These are phyloP conservation scores for Ptilonorhynchus violaceus DNA, from an alignment of 2,113 vertebrate species.

Conservation along the genomic window DNA sequence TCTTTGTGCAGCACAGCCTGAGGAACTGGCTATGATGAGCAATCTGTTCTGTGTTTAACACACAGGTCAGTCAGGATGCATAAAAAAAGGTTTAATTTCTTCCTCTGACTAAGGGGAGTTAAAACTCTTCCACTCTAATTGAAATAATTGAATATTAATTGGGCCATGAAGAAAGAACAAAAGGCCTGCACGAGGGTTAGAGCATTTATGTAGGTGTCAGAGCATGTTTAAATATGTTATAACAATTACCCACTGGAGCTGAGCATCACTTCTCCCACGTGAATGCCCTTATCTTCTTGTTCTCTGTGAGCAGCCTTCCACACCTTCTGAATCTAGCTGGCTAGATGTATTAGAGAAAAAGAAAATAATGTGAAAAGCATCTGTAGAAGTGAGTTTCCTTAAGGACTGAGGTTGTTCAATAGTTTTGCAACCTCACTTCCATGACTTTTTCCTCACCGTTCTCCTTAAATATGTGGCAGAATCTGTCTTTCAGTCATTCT, in stretches of 20 bases:
- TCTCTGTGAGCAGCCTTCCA: background rate
- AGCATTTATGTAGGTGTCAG: background rate
- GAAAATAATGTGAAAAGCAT: background rate
- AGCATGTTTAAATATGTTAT: background rate
- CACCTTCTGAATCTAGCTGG: background rate
- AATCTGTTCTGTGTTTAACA: background rate
- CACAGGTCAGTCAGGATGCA: background rate
- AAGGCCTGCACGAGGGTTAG: background rate
- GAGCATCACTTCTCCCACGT: background rate
- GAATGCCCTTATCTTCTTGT: background rate
- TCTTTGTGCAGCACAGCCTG: background rate
- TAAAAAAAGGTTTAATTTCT: background rate
- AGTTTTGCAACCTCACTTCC: background rate
- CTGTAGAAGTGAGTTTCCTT: background rate
- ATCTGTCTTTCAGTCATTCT: background rate
- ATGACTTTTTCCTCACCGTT: background rate
- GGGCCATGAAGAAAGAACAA: background rate
- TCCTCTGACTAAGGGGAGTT: background rate
- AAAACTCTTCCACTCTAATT: background rate
- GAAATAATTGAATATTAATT: background rate
- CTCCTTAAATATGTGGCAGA: background rate
- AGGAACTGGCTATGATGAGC: background rate
- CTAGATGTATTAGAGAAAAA: background rate
- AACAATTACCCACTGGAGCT: background rate
- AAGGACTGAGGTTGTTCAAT: background rate